Evolutionary conservation across 2,888 invertebrate genomes (phyloP), one percentile per base, ranked within the genome.

Genomic region (Doris montereyensis): DNA sequence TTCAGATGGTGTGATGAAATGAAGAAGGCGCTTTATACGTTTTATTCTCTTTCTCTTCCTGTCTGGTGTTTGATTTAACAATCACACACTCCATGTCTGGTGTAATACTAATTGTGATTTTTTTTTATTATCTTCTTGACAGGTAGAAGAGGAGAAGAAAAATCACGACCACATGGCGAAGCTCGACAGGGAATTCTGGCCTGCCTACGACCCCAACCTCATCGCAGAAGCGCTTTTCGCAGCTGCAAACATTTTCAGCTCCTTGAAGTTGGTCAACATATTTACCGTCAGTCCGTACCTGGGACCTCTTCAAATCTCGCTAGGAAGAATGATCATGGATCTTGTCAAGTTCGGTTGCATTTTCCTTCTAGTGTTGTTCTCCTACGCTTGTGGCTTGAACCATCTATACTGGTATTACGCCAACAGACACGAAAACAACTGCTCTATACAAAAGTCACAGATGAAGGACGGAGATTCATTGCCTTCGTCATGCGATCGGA

Each of bases 161-260:
- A 83, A 83, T 26, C 73, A 78, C 5, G 80, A 82, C 30, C 83
- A 83, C 21, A 67, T 79, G 13, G 88, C 86, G 1, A 79, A 83
- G 28, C 76, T 85, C 30, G 85, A 87, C 74, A 94, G 98, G 80
- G 96, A 97, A 91, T 94, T 97, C 85, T 99, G 99, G 98, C 97
- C 98, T 92, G 96, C 98, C 4, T 98, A 97, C 96, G 99, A 99
- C 92, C 99, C 99, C 24, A 98, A 98, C 95, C 94, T 99, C 86
- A 96, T 98, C 35, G 88, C 91, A 0, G 91, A 92, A 83, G 91
- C 91, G 28, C 94, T 99, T 76, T 99, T 99, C 93, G 98, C 99
- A 21, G 97, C 98, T 24, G 99, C 99, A 84, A 99, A 99, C 93
- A 99, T 99, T 92, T 97, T 91, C 93, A 96, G 96, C 90, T 97